Base-by-base conservation (phyloP, 2,113 vertebrate genomes). In the Sisor rabdophorus region DNA sequence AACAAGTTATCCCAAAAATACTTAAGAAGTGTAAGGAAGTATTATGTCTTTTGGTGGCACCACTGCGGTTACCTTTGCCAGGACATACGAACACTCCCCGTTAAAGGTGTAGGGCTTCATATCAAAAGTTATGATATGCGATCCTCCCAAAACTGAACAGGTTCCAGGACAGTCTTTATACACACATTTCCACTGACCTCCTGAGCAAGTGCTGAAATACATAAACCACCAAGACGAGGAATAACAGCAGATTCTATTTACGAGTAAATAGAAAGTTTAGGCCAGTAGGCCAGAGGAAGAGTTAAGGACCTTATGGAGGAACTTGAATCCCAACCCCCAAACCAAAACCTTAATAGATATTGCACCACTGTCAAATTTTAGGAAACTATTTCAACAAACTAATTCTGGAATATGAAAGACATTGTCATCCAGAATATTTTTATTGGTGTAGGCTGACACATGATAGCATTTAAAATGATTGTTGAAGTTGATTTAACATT, bases 121-220 rank as follows among this genome's bases (percentile, higher is more conserved):
- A 59, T 99, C 97, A 0, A 89, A 97, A 0, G 96, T 95, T 83
- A 88, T 90, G 73, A 99, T 83, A 64, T 99, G 95, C 1, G 94
- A 87, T 12, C 95, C 96, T 17, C 97, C 97, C 61, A 88, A 87
- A 44, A 98, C 80, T 0, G 94, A 93, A 83, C 95, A 95, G 9
- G 68, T 85, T 58, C 88, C 92, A 68, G 91, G 87, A 83, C 95
- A 95, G 71, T 91, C 81, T 2, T 79, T 78, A 16, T 94, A 85
- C 1, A 24, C 65, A 52, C 95, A 97, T 0, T 0, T 81, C 95
- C 95, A 97, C 73, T 86, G 82, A 2, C 95, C 93, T 22, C 86
- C 86, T 10, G 76, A 36, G 75, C 95, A 97, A 2, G 85, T 81
- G 65, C 95, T 96, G 85, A 69, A 28, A 70, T 6, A 72, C 72